These are phyloP conservation scores for Protodeltote pygarga DNA, from an alignment of 2,888 invertebrate genomes.

Conservation along the genomic window DNA sequence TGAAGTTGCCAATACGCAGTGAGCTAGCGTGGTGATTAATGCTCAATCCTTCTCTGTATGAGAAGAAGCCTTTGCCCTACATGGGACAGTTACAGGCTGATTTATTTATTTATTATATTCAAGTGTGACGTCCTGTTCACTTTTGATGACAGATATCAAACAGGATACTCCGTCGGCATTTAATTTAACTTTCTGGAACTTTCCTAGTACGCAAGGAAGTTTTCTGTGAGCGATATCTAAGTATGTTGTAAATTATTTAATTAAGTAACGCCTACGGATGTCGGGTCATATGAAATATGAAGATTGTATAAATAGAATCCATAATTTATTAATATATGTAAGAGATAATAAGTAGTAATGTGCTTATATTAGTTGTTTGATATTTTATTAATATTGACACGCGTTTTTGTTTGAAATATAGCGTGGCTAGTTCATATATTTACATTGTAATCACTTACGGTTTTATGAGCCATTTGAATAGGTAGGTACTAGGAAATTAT, in stretches of 20 bases:
- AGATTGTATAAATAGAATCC: constrained; percentile 32
- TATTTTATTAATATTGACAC: background rate
- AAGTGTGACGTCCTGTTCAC: too few species aligned
- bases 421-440: background rate
- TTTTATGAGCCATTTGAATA: background rate
- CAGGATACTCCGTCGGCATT: constrained; percentile 47
- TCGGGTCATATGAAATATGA: constrained; percentile 23
- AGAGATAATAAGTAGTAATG: constrained; percentile 20
- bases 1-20: too few species aligned
- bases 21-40: too few species aligned
- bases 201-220: constrained; percentile 27
- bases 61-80: too few species aligned
- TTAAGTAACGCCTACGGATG: constrained; percentile 23
- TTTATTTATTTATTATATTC: too few species aligned
- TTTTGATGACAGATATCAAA: constrained; percentile 22
- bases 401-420: background rate
- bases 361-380: constrained; percentile 20
- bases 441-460: background rate
- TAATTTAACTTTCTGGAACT: constrained; percentile 56
- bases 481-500: too few species aligned
- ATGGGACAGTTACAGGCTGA: too few species aligned
- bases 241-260: constrained; percentile 48
- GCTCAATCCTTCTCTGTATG: too few species aligned
- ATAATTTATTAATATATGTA: constrained; percentile 25
- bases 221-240: constrained; percentile 33